Conservation (phyloP, 2,888 invertebrate genomes). For the Platyscelio sp. region DNA sequence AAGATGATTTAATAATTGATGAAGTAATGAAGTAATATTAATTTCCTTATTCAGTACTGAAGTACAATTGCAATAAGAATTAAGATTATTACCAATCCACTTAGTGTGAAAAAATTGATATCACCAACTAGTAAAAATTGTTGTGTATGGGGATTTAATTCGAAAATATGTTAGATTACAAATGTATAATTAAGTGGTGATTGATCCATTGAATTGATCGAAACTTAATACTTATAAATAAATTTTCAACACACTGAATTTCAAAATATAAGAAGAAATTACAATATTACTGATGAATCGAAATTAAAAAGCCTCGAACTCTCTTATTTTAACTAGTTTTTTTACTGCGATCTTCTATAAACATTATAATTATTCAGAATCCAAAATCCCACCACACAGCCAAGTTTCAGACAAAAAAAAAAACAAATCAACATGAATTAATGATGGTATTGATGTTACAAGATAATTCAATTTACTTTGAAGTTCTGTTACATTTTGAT, state of each 20-base stretch:
- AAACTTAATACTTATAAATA: no score
- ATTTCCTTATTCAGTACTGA: no score
- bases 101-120: slow-evolving; percentile 1
- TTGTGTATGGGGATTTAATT: neutral
- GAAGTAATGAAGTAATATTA: no score
- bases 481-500: neutral
- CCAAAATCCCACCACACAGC: neutral
- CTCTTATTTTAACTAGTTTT: neutral
- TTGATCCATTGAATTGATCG: neutral
- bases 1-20: no score
- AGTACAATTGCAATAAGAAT: no score
- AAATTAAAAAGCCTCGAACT: slow-evolving; percentile 10
- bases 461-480: neutral
- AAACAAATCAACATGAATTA: neutral
- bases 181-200: neutral
- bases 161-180: neutral
- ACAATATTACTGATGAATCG: neutral
- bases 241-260: no score
- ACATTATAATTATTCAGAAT: slow-evolving; percentile 4
- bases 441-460: neutral
- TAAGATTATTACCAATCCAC: no score
- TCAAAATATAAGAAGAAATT: no score
- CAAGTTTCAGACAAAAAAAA: slow-evolving; percentile 17
- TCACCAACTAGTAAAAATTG: slow-evolving; percentile 3
- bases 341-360: neutral